These are phyloP conservation scores for Petrophora chlorosata DNA, from an alignment of 2,888 invertebrate genomes.

Conservation along the genomic window DNA sequence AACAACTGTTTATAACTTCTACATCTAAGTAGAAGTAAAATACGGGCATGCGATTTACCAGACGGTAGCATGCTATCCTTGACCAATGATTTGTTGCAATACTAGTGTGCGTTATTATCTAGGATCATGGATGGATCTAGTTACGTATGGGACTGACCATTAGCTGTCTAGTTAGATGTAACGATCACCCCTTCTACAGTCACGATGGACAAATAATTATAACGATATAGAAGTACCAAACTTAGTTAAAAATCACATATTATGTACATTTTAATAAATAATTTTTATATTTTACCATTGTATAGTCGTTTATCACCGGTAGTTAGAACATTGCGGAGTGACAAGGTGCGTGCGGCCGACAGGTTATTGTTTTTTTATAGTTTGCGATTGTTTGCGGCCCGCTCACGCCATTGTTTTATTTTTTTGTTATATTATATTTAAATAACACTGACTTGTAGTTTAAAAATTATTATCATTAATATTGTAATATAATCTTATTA, in stretches of 20 bases:
- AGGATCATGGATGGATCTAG: slow-evolving; percentile 18
- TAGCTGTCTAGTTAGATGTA: slow-evolving; percentile 71
- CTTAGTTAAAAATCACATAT: slow-evolving; percentile 81
- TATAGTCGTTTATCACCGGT: slow-evolving; percentile 78
- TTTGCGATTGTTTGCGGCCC: slow-evolving; percentile 59
- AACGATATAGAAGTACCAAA: slow-evolving; percentile 81
- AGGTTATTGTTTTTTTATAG: slow-evolving; percentile 49
- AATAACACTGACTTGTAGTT: slow-evolving; percentile 83
- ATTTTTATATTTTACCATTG: slow-evolving; percentile 82
- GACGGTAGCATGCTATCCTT: no score
- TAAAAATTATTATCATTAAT: slow-evolving; percentile 83
- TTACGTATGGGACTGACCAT: background rate
- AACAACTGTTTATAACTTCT: background rate
- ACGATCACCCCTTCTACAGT: slow-evolving; percentile 53
- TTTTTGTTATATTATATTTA: slow-evolving; percentile 82
- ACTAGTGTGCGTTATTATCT: background rate
- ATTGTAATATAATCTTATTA: slow-evolving; percentile 85
- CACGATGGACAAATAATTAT: slow-evolving; percentile 66
- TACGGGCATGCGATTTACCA: no score
- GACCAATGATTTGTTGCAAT: background rate
- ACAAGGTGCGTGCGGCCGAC: slow-evolving; percentile 55
- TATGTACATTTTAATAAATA: slow-evolving; percentile 82
- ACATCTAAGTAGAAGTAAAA: no score
- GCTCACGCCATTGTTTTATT: slow-evolving; percentile 66
- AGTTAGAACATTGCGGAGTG: slow-evolving; percentile 69